Conservation (phyloP, 2,113 vertebrate species). For the Hemiprocne comata region DNA sequence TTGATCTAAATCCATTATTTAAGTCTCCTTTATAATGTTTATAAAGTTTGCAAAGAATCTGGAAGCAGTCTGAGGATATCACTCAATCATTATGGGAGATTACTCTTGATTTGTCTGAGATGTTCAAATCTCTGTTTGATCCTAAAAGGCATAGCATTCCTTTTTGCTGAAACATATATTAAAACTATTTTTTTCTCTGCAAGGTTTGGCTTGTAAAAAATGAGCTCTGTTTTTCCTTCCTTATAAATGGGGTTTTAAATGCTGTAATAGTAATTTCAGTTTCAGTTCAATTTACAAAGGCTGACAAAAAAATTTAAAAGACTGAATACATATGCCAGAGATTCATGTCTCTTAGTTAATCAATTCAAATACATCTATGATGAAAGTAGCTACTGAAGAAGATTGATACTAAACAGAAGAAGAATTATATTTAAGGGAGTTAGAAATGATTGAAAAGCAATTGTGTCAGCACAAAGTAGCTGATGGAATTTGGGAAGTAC, state of each 20-base stretch:
- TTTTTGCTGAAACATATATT: background rate
- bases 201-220: background rate
- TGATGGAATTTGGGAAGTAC: background rate
- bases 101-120: background rate
- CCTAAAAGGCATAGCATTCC: background rate
- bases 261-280: background rate
- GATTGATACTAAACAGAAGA: background rate
- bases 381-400: background rate
- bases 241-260: background rate
- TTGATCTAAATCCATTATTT: background rate
- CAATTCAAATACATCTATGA: background rate
- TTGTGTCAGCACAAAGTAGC: background rate
- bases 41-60: background rate
- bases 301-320: background rate
- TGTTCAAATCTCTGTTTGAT: background rate
- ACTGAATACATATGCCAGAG: background rate
- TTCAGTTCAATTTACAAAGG: background rate
- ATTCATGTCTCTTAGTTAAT: background rate
- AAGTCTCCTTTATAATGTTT: background rate
- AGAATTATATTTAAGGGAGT: background rate
- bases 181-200: background rate
- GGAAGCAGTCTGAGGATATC: background rate
- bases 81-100: background rate
- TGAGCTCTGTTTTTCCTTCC: background rate
- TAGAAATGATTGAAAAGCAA: background rate